Evolutionary conservation across 2,888 invertebrate genomes (phyloP).

Genomic region (Andrena minutula): DNA sequence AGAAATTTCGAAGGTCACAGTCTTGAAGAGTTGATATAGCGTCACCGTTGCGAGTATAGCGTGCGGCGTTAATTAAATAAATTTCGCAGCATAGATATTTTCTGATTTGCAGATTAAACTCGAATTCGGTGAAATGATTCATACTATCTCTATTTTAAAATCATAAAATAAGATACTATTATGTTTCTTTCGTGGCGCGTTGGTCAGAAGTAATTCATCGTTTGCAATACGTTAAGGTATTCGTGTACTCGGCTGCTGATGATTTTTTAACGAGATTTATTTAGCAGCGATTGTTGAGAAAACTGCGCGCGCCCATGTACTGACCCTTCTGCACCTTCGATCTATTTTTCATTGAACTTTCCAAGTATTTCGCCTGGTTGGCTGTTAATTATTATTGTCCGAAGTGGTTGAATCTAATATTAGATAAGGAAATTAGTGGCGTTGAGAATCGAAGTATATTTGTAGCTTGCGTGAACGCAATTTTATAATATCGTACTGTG

Average conservation of each 20-base stretch:
- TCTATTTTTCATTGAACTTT: constrained; percentile 23
- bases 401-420: constrained; percentile 20
- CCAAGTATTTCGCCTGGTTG: constrained; percentile 40
- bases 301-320: background rate
- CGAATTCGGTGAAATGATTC: background rate
- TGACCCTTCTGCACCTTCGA: background rate
- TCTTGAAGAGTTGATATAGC: background rate
- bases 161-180: constrained; percentile 10
- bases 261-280: constrained; percentile 9
- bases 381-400: constrained; percentile 38
- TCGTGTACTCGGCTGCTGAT: constrained; percentile 28
- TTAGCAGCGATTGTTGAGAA: constrained; percentile 21
- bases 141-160: constrained; percentile 9
- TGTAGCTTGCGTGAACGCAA: constrained; percentile 25
- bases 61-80: background rate
- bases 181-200: constrained; percentile 22
- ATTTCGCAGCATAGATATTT: background rate
- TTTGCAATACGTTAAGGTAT: constrained; percentile 33
- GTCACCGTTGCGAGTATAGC: background rate
- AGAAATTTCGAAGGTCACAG: constrained; percentile 8
- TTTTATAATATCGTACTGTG: constrained; percentile 44
- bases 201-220: constrained; percentile 27
- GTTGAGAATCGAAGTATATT: constrained; percentile 4
- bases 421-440: constrained; percentile 16
- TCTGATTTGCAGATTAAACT: too few species aligned